Conservation (phyloP, 2,888 invertebrate species). For the Neoascia interrupta region DNA sequence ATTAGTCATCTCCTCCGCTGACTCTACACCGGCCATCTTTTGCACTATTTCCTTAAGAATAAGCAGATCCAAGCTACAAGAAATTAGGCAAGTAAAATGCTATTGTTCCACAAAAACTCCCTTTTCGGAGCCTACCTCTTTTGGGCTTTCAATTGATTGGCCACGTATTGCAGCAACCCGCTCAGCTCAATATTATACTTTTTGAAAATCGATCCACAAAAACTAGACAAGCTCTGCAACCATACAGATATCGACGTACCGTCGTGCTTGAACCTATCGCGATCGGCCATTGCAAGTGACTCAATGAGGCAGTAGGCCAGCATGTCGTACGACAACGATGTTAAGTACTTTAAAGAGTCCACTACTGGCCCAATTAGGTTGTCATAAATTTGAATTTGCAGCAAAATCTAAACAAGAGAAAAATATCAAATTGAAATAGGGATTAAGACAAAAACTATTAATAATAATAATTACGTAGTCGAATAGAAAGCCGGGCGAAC, state of each 20-base stretch:
- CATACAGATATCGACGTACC: conserved; percentile 95
- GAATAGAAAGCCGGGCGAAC: conserved; percentile 96
- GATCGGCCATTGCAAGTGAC: conserved; percentile 89
- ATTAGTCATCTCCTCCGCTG: conserved; percentile 96
- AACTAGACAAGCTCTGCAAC: conserved; percentile 96
- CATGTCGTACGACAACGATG: conserved; percentile 96
- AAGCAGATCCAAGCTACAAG: conserved; percentile 89
- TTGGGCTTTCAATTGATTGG: conserved; percentile 96
- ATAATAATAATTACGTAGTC: conserved; percentile 87
- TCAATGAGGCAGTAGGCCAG: conserved; percentile 97
- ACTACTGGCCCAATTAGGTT: conserved; percentile 98
- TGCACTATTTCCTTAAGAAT: conserved; percentile 98
- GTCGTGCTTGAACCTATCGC: conserved; percentile 90
- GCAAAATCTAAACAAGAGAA: conserved; percentile 81
- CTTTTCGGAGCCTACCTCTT: conserved; percentile 87
- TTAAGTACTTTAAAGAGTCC: conserved; percentile 97
- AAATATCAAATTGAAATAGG: no score
- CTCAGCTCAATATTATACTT: conserved; percentile 98
- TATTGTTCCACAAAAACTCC: not conserved
- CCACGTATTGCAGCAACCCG: conserved; percentile 97
- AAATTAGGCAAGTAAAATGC: conserved; percentile 31
- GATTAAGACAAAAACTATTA: not conserved
- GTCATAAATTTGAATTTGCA: conserved; percentile 95
- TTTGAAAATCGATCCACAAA: conserved; percentile 97
- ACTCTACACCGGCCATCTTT: conserved; percentile 99